These are phyloP conservation scores for Penaeus indicus DNA, from an alignment of 1,140 invertebrate genomes.

Conservation along the genomic window DNA sequence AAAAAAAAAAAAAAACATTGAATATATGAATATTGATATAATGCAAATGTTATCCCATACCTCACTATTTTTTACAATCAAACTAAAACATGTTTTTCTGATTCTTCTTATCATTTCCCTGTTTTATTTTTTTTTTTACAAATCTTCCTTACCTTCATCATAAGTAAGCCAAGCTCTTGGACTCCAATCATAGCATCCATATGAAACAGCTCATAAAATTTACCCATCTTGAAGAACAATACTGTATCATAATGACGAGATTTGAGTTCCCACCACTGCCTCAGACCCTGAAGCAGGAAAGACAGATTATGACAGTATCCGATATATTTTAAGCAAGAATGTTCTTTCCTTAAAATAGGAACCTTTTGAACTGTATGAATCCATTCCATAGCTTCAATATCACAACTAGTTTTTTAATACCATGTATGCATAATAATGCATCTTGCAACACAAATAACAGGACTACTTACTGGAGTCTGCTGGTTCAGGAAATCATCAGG, in stretches of 20 bases:
- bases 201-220: constrained; percentile 99
- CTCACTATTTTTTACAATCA: not conserved
- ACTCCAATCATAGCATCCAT: constrained; percentile 97
- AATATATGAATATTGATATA: not conserved
- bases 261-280: constrained; percentile 99
- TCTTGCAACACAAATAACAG: not conserved
- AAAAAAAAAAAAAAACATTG: too few species aligned
- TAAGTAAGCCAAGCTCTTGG: constrained; percentile 89
- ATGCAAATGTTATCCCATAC: constrained; percentile 13
- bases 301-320: constrained; percentile 5
- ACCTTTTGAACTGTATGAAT: too few species aligned
- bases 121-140: constrained; percentile 4
- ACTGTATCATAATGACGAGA: constrained; percentile 89
- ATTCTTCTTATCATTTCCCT: not conserved
- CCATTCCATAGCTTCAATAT: too few species aligned
- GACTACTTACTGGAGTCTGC: constrained; percentile 82
- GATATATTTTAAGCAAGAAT: not conserved
- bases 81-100: not conserved
- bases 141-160: constrained; percentile 85
- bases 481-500: constrained; percentile 83
- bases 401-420: too few species aligned
- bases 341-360: too few species aligned
- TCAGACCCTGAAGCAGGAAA: constrained; percentile 78
- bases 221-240: constrained; percentile 98
- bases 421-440: too few species aligned